A percentile compares a stretch with the other conserved stretches of the same genome.
These are phyloP conservation scores for Drosophila ogumai DNA, from an alignment of 1,140 invertebrate genomes.

Conservation along the genomic window DNA sequence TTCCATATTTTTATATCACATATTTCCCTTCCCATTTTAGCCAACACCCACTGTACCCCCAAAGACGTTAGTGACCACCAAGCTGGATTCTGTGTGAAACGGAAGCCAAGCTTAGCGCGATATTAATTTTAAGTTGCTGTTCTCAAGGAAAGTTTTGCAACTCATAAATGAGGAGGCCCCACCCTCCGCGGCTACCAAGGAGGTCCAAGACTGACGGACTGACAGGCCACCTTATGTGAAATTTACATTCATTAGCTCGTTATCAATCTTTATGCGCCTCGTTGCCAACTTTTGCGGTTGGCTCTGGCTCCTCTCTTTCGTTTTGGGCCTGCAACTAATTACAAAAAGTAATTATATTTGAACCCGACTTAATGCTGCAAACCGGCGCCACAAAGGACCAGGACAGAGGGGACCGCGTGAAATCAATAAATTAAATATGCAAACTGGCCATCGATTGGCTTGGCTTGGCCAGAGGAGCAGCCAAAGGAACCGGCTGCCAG, in stretches of 20 bases:
- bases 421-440: constrained; percentile 74
- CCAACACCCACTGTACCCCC: constrained; percentile 48
- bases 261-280: constrained; percentile 78
- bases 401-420: constrained; percentile 49
- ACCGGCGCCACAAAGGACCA: constrained; percentile 49
- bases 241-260: constrained; percentile 83
- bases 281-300: constrained; percentile 36
- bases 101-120: constrained; percentile 74
- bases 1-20: background rate
- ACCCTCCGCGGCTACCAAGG: constrained; percentile 1
- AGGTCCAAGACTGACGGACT: constrained; percentile 28
- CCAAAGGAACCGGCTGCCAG: background rate
- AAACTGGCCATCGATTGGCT: constrained; percentile 22
- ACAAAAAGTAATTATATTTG: constrained; percentile 79
- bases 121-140: constrained; percentile 74
- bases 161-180: constrained; percentile 43
- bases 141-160: constrained; percentile 31
- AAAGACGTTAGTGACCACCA: constrained; percentile 34
- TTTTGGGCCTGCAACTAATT: constrained; percentile 72
- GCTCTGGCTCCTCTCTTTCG: constrained; percentile 11
- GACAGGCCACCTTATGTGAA: constrained; percentile 55
- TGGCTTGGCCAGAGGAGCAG: background rate
- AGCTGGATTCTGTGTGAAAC: constrained; percentile 50
- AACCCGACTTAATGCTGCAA: constrained; percentile 60
- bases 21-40: constrained; percentile 1